Evolutionary conservation across 1,140 invertebrate species (phyloP).

Genomic region (Drosophila nigrodunni): DNA sequence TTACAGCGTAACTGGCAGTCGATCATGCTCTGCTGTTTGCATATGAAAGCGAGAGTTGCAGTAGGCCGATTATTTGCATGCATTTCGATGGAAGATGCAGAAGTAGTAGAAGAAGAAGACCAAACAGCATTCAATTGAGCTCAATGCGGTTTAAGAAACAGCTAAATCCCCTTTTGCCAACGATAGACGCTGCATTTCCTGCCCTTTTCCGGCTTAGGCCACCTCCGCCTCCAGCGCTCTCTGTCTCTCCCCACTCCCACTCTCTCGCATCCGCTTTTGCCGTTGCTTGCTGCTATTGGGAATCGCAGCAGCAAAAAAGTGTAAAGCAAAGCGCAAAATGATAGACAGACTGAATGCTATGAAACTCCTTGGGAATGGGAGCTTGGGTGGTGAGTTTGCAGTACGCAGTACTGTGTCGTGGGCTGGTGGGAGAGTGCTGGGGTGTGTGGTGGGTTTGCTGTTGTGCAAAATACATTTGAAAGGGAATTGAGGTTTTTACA

Average conservation of each 20-base stretch:
- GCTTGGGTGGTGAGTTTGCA: neutral
- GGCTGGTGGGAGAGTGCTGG: neutral
- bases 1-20: neutral
- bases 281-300: slow-evolving; percentile 8
- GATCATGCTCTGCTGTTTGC: neutral
- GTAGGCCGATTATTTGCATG: slow-evolving; percentile 14
- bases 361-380: neutral
- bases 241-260: neutral
- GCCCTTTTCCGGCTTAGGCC: slow-evolving; percentile 31
- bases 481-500: slow-evolving; percentile 45
- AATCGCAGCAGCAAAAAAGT: slow-evolving; percentile 13
- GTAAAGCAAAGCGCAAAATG: slow-evolving; percentile 25
- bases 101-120: too few relatives aligned
- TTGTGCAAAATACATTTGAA: slow-evolving; percentile 56
- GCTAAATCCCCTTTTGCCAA: slow-evolving; percentile 26
- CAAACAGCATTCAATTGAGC: slow-evolving; percentile 9
- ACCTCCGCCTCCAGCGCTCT: too few relatives aligned
- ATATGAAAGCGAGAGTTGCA: slow-evolving; percentile 10
- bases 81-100: neutral
- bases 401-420: neutral
- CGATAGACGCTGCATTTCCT: slow-evolving; percentile 44
- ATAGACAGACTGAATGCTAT: slow-evolving; percentile 26
- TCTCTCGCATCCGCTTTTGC: neutral
- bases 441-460: slow-evolving; percentile 1
- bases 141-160: slow-evolving; percentile 34